These are phyloP conservation scores for Malacoctenus gilli DNA, from an alignment of 2,797 vertebrate species.

Conservation along the genomic window DNA sequence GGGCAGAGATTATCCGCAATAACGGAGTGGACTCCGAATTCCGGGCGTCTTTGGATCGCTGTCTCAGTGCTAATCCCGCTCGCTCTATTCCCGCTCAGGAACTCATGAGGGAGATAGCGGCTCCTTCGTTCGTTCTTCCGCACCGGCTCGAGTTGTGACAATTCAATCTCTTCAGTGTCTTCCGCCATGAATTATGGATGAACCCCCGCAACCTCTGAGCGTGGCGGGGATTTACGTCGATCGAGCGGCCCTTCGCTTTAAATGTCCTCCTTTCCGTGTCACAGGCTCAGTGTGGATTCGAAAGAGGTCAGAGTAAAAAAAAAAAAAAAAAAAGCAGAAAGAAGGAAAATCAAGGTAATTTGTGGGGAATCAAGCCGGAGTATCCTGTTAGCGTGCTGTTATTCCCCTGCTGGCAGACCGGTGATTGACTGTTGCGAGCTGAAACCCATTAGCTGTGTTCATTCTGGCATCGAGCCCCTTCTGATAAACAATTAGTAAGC, in stretches of 20 bases:
- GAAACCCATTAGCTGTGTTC: slow-evolving; percentile 52
- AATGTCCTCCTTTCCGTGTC: slow-evolving; percentile 40
- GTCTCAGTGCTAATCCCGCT: slow-evolving; percentile 37
- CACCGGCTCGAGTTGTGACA: slow-evolving; percentile 59
- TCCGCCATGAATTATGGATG: slow-evolving; percentile 72
- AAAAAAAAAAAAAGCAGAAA: not conserved
- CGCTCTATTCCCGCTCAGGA: slow-evolving; percentile 31
- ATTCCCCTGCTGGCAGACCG: slow-evolving; percentile 28
- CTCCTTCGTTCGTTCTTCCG: slow-evolving; percentile 26
- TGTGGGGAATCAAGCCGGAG: slow-evolving; percentile 34
- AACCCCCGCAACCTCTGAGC: slow-evolving; percentile 49
- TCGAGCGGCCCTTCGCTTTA: slow-evolving; percentile 41
- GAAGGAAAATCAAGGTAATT: slow-evolving; percentile 47
- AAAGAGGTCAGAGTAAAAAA: slow-evolving; percentile 31
- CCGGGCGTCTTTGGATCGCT: slow-evolving; percentile 6
- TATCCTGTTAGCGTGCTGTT: slow-evolving; percentile 38
- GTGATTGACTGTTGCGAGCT: slow-evolving; percentile 45
- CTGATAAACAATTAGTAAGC: slow-evolving; percentile 56
- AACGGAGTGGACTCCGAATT: slow-evolving; percentile 5
- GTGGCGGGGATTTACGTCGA: slow-evolving; percentile 56
- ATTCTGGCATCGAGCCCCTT: slow-evolving; percentile 24
- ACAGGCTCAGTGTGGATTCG: slow-evolving; percentile 45
- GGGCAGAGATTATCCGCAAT: slow-evolving; percentile 34
- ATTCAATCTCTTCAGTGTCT: slow-evolving; percentile 67
- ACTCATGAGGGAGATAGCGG: slow-evolving; percentile 17